Evolutionary conservation across 2,888 invertebrate species (phyloP).

Genomic region (Sericinus montela): DNA sequence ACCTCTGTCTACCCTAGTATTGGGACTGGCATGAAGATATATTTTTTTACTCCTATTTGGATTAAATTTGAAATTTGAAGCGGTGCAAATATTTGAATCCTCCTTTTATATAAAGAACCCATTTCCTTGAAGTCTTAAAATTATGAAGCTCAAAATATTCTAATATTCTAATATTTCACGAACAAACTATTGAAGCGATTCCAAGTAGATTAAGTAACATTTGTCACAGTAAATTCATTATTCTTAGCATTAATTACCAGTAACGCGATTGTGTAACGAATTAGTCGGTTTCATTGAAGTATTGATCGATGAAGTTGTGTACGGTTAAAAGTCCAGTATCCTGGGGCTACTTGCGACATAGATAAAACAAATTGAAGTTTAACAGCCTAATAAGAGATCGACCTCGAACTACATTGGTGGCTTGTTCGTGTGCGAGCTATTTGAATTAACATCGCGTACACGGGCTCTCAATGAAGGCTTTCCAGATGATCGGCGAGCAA

Average conservation of each 20-base stretch:
- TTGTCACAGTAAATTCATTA: not conserved
- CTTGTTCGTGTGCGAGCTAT: slow-evolving; percentile 33
- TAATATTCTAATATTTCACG: too few species aligned
- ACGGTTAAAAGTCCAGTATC: slow-evolving; percentile 19
- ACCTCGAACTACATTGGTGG: slow-evolving; percentile 35
- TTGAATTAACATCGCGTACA: slow-evolving; percentile 27
- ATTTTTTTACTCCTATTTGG: too few species aligned
- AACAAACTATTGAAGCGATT: not conserved
- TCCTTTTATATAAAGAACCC: too few species aligned
- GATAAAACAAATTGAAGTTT: slow-evolving; percentile 34
- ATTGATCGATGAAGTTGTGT: slow-evolving; percentile 27
- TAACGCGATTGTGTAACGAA: not conserved
- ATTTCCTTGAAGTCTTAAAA: too few species aligned
- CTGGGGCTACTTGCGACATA: slow-evolving; percentile 26
- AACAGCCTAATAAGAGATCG: slow-evolving; percentile 32
- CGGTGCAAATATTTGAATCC: too few species aligned
- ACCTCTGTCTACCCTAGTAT: too few species aligned
- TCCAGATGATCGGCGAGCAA: slow-evolving; percentile 15
- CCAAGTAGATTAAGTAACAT: not conserved
- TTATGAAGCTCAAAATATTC: too few species aligned
- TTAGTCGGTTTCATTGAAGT: slow-evolving; percentile 23
- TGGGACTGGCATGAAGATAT: too few species aligned
- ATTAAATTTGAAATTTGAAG: too few species aligned
- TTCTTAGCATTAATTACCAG: not conserved
- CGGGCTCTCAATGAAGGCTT: slow-evolving; percentile 16